phyloP scores from a whole-genome alignment of 2,113 vertebrate species.

The Alosa alosa region DNA sequence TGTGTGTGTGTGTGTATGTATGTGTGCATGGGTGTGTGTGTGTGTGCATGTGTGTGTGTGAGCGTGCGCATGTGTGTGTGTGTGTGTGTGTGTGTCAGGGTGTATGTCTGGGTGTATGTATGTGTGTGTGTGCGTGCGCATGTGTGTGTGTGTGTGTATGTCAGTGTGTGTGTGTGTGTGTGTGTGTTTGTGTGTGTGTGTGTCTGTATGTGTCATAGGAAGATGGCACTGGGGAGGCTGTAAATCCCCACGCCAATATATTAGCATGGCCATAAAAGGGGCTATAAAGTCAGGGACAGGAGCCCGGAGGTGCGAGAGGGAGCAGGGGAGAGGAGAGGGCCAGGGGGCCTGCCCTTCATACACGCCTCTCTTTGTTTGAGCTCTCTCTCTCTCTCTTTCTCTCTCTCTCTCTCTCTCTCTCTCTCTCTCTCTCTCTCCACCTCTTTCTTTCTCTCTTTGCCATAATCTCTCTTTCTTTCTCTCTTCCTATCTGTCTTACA shows the following conservation, averaged over 20 bases:
- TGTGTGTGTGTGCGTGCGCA: not conserved
- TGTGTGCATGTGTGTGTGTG: not conserved
- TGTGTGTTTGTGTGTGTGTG: not conserved
- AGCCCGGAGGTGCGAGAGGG: not conserved
- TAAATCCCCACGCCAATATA: slow-evolving; percentile 59
- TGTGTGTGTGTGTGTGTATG: not conserved
- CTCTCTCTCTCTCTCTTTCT: slow-evolving; percentile 36
- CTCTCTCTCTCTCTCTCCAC: slow-evolving; percentile 5
- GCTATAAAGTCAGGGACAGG: slow-evolving; percentile 46
- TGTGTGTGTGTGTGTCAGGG: no score
- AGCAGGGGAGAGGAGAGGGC: not conserved
- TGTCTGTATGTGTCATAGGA: not conserved
- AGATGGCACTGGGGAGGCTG: slow-evolving; percentile 46
- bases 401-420: slow-evolving; percentile 22
- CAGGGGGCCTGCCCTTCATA: slow-evolving; percentile 34
- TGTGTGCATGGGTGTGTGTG: not conserved
- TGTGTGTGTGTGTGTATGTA: not conserved
- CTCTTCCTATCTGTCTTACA: slow-evolving; percentile 23
- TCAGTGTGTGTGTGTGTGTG: not conserved
- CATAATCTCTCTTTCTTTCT: slow-evolving; percentile 39
- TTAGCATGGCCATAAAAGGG: slow-evolving; percentile 67
- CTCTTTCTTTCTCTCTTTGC: not conserved
- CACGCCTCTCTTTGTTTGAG: slow-evolving; percentile 61
- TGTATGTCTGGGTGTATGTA: not conserved
- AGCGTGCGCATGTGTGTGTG: no score